Evolutionary conservation across 2,797 vertebrate species (phyloP).

Genomic region (Notamacropus eugenii): DNA sequence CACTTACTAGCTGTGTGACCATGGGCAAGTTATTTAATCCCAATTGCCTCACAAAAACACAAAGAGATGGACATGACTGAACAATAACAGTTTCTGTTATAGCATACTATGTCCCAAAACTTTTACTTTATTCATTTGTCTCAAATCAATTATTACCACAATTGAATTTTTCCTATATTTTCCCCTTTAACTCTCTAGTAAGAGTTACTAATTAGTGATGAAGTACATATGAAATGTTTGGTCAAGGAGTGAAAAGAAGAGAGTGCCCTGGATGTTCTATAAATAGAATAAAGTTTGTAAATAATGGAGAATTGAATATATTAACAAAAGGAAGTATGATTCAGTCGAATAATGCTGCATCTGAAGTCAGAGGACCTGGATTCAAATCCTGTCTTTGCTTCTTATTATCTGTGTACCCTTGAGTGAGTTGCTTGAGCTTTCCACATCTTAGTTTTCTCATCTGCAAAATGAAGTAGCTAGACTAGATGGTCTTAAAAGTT

Average conservation of each 20-base stretch:
- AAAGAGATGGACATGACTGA: not conserved
- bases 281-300: conserved; percentile 11
- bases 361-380: not conserved
- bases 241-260: not conserved
- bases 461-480: not conserved
- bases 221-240: conserved; percentile 28
- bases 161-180: not conserved
- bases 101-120: not conserved
- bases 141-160: conserved; percentile 8
- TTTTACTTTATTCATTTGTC: not conserved
- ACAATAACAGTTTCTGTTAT: not conserved
- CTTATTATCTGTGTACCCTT: not conserved
- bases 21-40: too few species aligned
- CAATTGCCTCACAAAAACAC: not conserved
- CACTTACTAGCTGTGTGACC: too few species aligned
- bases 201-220: not conserved
- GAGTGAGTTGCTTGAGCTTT: not conserved
- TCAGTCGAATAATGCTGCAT: not conserved
- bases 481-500: not conserved
- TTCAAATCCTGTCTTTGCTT: not conserved
- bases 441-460: not conserved
- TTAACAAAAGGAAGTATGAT: not conserved
- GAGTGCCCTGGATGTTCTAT: not conserved
- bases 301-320: not conserved
- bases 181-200: not conserved